Percentiles rank a stretch among this genome's conserved stretches.
These are phyloP conservation scores for Drosophila macrospina DNA, from an alignment of 2,888 invertebrate genomes.

Conservation along the genomic window DNA sequence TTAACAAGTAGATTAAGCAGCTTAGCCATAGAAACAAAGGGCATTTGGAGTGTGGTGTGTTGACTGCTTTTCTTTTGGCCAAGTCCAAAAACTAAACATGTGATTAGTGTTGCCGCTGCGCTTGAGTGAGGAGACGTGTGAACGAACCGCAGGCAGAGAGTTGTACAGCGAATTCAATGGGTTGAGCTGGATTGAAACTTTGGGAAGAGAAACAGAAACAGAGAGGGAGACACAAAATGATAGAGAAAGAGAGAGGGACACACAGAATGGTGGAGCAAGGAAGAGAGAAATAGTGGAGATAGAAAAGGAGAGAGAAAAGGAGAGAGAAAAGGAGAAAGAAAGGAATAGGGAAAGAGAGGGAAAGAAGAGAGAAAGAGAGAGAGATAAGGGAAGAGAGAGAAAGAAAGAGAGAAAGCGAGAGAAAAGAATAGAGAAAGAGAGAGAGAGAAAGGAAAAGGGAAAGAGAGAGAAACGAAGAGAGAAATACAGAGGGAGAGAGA, in stretches of 20 bases:
- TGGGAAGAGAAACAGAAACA: not conserved
- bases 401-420: too few relatives aligned
- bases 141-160: slow-evolving; percentile 58
- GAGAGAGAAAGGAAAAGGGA: too few relatives aligned
- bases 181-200: slow-evolving; percentile 8
- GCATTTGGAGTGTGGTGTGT: slow-evolving; percentile 22
- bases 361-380: too few relatives aligned
- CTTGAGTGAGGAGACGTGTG: slow-evolving; percentile 71
- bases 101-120: slow-evolving; percentile 55
- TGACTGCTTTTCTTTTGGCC: slow-evolving; percentile 4
- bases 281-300: too few relatives aligned
- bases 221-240: slow-evolving; percentile 6
- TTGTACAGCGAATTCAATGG: slow-evolving; percentile 21
- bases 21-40: slow-evolving; percentile 7
- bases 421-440: too few relatives aligned
- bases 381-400: too few relatives aligned
- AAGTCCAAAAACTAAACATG: slow-evolving; percentile 66
- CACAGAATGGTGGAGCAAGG: too few relatives aligned
- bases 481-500: too few relatives aligned
- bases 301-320: not conserved
- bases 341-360: not conserved
- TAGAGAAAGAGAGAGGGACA: too few relatives aligned
- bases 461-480: too few relatives aligned
- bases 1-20: too few relatives aligned
- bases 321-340: not conserved